These are phyloP conservation scores for Reticulitermes lucifugus DNA, from an alignment of 2,888 invertebrate genomes.

Conservation along the genomic window DNA sequence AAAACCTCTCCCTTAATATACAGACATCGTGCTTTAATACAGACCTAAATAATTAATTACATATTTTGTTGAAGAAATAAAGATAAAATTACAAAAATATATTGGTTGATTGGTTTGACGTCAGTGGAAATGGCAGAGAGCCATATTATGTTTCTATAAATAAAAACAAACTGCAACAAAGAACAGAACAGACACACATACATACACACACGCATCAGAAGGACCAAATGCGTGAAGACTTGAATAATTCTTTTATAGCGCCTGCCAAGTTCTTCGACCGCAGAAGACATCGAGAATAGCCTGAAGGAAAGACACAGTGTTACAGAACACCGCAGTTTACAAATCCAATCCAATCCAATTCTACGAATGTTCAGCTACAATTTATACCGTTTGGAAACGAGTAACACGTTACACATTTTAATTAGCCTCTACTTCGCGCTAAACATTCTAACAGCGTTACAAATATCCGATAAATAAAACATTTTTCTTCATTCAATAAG, in stretches of 20 bases:
- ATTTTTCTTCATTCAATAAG: no score
- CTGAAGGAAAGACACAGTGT: neutral
- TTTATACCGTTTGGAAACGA: neutral
- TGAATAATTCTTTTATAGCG: constrained; percentile 24
- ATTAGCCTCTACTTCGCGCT: no score
- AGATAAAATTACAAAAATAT: neutral
- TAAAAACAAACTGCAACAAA: constrained; percentile 10
- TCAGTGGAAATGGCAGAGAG: constrained; percentile 20
- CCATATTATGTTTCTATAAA: constrained; percentile 11
- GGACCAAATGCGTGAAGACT: constrained; percentile 21
- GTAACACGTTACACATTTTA: no score
- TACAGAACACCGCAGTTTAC: neutral
- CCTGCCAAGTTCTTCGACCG: constrained; percentile 16
- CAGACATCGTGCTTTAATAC: no score
- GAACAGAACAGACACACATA: neutral
- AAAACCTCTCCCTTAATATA: no score
- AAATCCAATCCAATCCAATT: neutral
- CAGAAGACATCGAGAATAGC: neutral
- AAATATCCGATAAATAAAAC: no score
- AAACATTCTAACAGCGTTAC: no score
- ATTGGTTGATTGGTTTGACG: constrained; percentile 32
- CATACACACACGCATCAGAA: neutral
- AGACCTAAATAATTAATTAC: no score
- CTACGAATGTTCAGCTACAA: neutral
- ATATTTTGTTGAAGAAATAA: neutral